phyloP scores from a whole-genome alignment of 2,888 invertebrate species.

The Ctenicera cuprea region DNA sequence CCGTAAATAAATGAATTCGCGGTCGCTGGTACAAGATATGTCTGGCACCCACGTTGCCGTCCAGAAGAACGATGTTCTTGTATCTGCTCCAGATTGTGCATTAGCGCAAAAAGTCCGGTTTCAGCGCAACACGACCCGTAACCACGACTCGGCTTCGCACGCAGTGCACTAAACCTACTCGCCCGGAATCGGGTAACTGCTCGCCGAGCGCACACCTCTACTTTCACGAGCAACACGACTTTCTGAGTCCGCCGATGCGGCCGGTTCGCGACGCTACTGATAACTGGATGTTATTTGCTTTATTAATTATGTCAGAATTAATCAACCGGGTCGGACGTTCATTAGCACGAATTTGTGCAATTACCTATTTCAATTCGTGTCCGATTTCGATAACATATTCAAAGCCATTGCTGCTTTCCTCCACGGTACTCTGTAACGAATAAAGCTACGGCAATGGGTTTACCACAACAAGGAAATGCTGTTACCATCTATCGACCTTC shows the following conservation, averaged over 20 bases:
- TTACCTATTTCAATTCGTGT: slow-evolving; percentile 3
- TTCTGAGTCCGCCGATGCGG: slow-evolving; percentile 45
- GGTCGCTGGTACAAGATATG: background rate
- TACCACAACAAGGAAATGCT: no score
- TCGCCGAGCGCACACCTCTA: slow-evolving; percentile 57
- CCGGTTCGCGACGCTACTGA: slow-evolving; percentile 45
- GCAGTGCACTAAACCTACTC: slow-evolving; percentile 69
- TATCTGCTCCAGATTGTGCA: slow-evolving; percentile 41
- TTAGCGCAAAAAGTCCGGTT: slow-evolving; percentile 41
- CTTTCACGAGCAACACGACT: slow-evolving; percentile 61
- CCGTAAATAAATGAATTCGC: slow-evolving; percentile 6
- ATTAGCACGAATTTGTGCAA: slow-evolving; percentile 29
- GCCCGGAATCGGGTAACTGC: slow-evolving; percentile 57
- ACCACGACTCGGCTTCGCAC: slow-evolving; percentile 47
- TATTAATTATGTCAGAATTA: slow-evolving; percentile 39
- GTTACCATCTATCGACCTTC: no score
- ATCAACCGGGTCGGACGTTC: slow-evolving; percentile 31
- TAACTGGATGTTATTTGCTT: slow-evolving; percentile 42
- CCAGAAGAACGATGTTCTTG: slow-evolving; percentile 7
- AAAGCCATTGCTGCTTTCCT: background rate
- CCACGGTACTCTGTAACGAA: background rate
- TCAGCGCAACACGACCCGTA: slow-evolving; percentile 27
- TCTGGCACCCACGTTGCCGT: slow-evolving; percentile 31
- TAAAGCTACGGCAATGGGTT: no score
- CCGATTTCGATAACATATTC: background rate